Evolutionary conservation across 2,888 invertebrate genomes (phyloP).

Genomic region (Xylota segnis): DNA sequence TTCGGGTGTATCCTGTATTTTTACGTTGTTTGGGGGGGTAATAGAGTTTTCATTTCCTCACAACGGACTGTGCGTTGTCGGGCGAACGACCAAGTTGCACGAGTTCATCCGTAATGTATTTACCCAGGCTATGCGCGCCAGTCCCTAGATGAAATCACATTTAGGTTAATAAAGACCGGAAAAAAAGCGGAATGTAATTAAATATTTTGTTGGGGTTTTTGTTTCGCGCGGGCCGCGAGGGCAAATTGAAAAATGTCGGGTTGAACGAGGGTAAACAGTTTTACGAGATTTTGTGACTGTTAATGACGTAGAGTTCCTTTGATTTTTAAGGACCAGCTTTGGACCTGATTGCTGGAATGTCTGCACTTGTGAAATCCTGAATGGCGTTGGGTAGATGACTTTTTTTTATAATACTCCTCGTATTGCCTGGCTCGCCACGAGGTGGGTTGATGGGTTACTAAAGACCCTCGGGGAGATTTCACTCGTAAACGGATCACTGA

Average conservation of each 20-base stretch:
- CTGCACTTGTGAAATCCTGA: background rate
- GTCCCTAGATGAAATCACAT: constrained; percentile 62
- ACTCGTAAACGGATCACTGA: background rate
- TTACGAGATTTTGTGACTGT: constrained; percentile 41
- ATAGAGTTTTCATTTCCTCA: constrained; percentile 40
- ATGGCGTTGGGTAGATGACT: constrained; percentile 13
- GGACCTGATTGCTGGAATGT: background rate
- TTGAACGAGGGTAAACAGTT: constrained; percentile 48
- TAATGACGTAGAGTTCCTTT: constrained; percentile 52
- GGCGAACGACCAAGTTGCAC: constrained; percentile 13
- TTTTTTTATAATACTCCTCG: background rate
- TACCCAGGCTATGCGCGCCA: constrained; percentile 6
- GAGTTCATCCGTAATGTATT: constrained; percentile 35
- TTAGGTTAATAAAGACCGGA: constrained; percentile 67
- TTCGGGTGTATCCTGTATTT: constrained; percentile 6
- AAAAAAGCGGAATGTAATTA: constrained; percentile 59
- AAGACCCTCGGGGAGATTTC: background rate
- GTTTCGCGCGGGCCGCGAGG: background rate
- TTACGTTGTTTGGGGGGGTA: background rate
- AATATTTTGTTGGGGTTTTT: constrained; percentile 48
- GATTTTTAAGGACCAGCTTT: constrained; percentile 16
- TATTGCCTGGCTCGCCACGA: background rate
- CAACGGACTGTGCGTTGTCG: background rate
- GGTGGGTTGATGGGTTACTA: background rate
- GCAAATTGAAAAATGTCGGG: constrained; percentile 23